These are phyloP conservation scores for Tipula confusa DNA, from an alignment of 2,888 invertebrate genomes.

Conservation along the genomic window DNA sequence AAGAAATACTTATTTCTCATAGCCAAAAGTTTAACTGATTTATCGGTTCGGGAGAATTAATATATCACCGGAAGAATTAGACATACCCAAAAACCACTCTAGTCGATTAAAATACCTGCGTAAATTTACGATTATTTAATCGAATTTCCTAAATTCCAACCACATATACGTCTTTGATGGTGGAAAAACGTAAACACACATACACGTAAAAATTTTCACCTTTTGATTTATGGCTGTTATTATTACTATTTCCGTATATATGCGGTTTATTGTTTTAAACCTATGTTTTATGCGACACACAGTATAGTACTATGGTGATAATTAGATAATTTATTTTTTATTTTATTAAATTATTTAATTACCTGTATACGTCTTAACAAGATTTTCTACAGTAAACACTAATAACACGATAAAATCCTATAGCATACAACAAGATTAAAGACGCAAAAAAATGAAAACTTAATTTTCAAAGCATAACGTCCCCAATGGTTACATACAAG, in stretches of 20 bases:
- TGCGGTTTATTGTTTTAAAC: not conserved
- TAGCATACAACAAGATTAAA: not conserved
- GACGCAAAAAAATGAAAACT: not conserved
- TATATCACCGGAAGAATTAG: too few relatives aligned
- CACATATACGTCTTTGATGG: not conserved
- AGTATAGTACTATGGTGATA: not conserved
- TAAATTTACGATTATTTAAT: not conserved
- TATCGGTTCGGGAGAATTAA: too few relatives aligned
- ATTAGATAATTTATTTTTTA: not conserved
- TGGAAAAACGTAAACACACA: not conserved
- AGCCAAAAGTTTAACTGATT: too few relatives aligned
- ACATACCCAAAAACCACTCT: not conserved
- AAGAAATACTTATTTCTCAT: too few relatives aligned
- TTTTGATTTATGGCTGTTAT: not conserved
- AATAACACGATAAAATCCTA: not conserved
- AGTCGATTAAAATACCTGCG: not conserved
- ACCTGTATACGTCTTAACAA: not conserved
- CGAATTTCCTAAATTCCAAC: not conserved
- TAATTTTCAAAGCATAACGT: not conserved
- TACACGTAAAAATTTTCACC: not conserved
- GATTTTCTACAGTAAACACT: not conserved
- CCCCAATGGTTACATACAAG: not conserved
- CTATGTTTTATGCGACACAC: not conserved
- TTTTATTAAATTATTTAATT: conserved; percentile 7
- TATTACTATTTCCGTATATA: not conserved